A percentile compares a stretch with the other conserved stretches of the same genome.
Conservation (phyloP, 1,140 invertebrate species). For the Oryzaephilus surinamensis region DNA sequence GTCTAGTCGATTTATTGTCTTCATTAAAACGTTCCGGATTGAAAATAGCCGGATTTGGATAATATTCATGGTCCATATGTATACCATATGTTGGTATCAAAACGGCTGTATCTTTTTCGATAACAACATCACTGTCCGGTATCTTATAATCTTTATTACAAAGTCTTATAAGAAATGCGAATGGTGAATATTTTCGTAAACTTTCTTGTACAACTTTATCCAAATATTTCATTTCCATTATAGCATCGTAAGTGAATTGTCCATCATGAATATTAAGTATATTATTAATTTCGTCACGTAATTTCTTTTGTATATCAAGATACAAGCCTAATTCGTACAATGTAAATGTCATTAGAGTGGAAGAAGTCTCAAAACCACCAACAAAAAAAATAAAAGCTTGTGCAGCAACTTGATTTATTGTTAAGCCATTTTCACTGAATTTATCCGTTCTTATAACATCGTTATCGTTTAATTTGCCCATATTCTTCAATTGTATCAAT, state of each 20-base stretch:
- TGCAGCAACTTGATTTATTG: slow-evolving; percentile 40
- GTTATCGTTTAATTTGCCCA: no score
- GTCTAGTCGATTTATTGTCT: slow-evolving; percentile 31
- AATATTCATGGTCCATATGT: slow-evolving; percentile 44
- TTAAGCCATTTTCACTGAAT: slow-evolving; percentile 24
- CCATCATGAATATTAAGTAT: slow-evolving; percentile 37
- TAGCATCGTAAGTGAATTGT: slow-evolving; percentile 42
- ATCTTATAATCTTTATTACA: slow-evolving; percentile 36
- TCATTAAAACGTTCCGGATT: slow-evolving; percentile 53
- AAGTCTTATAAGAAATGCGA: slow-evolving; percentile 36
- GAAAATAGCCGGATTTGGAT: slow-evolving; percentile 51
- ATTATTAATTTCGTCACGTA: slow-evolving; percentile 39
- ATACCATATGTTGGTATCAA: slow-evolving; percentile 37
- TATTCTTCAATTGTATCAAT: slow-evolving; percentile 41
- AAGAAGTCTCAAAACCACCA: slow-evolving; percentile 50
- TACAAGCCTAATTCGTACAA: slow-evolving; percentile 51
- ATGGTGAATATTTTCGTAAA: slow-evolving; percentile 43
- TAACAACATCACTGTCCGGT: slow-evolving; percentile 30
- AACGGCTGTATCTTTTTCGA: slow-evolving; percentile 39
- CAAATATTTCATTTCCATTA: slow-evolving; percentile 41
- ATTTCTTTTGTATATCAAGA: slow-evolving; percentile 35
- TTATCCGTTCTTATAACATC: no score
- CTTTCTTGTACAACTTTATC: slow-evolving; percentile 36
- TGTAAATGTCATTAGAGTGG: slow-evolving; percentile 52
- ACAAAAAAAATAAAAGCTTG: slow-evolving; percentile 48